A percentile compares a stretch with the other conserved stretches of the same genome.
phyloP scores from a whole-genome alignment of 1,140 invertebrate genomes.

The Trachelipus rathkii region DNA sequence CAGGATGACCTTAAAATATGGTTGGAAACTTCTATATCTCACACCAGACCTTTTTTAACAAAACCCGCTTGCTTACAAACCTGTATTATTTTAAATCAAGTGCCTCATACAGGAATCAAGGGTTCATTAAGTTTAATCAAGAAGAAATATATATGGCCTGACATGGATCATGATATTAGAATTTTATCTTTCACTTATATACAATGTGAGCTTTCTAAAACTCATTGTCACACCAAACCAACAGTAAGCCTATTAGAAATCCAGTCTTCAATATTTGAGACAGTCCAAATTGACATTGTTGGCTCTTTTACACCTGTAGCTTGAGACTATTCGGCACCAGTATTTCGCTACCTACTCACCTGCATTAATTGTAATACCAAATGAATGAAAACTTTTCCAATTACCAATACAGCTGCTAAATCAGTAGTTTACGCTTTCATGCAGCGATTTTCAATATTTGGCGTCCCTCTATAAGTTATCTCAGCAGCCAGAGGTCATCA shows the following conservation, averaged over 20 bases:
- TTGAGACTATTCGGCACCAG: neutral
- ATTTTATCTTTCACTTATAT: neutral
- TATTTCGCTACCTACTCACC: neutral
- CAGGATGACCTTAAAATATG: too few relatives aligned
- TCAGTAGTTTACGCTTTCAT: slow-evolving; percentile 26
- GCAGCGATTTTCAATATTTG: slow-evolving; percentile 29
- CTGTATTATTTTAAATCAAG: too few relatives aligned
- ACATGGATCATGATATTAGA: too few relatives aligned
- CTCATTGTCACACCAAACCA: neutral
- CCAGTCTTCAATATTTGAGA: neutral
- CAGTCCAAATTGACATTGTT: neutral
- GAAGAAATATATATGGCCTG: too few relatives aligned
- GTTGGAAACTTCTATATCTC: too few relatives aligned
- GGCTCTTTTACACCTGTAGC: neutral
- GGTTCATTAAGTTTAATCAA: too few relatives aligned
- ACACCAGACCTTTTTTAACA: too few relatives aligned
- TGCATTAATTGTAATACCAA: neutral
- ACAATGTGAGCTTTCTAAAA: neutral
- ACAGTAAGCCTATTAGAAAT: neutral
- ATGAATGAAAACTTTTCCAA: slow-evolving; percentile 18
- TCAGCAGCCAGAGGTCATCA: neutral
- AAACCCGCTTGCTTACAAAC: too few relatives aligned
- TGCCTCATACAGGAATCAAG: too few relatives aligned
- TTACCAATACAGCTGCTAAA: slow-evolving; percentile 16
- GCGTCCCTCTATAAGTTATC: slow-evolving; percentile 24